phyloP scores from a whole-genome alignment of 2,113 vertebrate genomes.

The Megaceryle torquata region DNA sequence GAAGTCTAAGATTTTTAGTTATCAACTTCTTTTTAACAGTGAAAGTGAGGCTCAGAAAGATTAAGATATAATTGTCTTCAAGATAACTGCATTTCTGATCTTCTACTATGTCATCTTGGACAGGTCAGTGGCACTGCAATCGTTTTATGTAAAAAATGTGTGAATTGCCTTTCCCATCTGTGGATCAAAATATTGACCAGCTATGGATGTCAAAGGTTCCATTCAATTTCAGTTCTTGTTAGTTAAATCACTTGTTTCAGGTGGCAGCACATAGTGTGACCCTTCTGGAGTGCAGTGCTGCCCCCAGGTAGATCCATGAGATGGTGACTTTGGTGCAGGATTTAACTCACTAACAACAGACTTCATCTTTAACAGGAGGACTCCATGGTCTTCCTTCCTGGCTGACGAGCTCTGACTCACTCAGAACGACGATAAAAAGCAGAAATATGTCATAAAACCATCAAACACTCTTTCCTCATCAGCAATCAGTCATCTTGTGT shows the following conservation, averaged over 20 bases:
- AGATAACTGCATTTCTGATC: background rate
- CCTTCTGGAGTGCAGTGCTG: background rate
- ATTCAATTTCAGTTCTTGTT: background rate
- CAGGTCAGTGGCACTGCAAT: background rate
- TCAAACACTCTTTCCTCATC: background rate
- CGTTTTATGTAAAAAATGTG: background rate
- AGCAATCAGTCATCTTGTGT: background rate
- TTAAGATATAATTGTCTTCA: background rate
- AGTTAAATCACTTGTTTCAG: background rate
- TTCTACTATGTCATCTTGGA: accelerated
- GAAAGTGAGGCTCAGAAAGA: background rate
- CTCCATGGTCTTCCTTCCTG: background rate
- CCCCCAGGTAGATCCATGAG: background rate
- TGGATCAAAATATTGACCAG: background rate
- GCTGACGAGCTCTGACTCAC: accelerated
- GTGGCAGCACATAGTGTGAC: background rate
- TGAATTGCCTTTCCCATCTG: background rate
- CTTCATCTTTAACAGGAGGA: background rate
- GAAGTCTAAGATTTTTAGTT: background rate
- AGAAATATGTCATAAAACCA: background rate
- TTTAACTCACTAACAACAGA: background rate
- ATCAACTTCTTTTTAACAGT: background rate
- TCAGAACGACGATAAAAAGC: accelerated
- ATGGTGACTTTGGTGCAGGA: background rate
- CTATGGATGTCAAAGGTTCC: background rate